phyloP scores from a whole-genome alignment of 2,797 vertebrate genomes.

The Phalanger gymnotis region DNA sequence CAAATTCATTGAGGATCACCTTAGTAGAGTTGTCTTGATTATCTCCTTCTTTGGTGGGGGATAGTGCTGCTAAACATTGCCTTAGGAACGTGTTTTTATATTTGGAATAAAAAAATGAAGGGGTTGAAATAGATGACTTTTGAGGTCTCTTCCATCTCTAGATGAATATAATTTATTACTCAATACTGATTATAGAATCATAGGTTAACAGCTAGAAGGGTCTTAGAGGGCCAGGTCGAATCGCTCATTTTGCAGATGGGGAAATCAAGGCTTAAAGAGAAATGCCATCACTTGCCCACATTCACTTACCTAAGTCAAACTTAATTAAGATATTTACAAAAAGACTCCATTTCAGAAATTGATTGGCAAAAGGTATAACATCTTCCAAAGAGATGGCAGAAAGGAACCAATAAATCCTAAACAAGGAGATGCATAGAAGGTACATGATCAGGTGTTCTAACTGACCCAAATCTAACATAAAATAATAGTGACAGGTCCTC shows the following conservation, averaged over 20 bases:
- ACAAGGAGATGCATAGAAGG: not conserved
- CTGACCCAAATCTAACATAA: not conserved
- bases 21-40: not conserved
- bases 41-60: not conserved
- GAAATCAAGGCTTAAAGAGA: not conserved
- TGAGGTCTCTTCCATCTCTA: not conserved
- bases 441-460: not conserved
- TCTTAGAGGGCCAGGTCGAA: not conserved
- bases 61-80: not conserved
- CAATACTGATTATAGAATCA: not conserved
- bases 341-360: not conserved
- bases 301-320: not conserved
- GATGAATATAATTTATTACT: not conserved
- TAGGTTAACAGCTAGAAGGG: not conserved
- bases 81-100: not conserved
- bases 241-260: not conserved
- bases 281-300: not conserved
- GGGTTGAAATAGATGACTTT: not conserved
- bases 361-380: not conserved
- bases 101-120: not conserved
- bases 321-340: slow-evolving; percentile 4
- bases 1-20: not conserved
- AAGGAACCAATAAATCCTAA: not conserved
- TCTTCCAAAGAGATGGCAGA: not conserved
- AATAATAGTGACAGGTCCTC: not conserved